Conservation (phyloP, 2,113 vertebrate genomes). For the Lampris incognitus region DNA sequence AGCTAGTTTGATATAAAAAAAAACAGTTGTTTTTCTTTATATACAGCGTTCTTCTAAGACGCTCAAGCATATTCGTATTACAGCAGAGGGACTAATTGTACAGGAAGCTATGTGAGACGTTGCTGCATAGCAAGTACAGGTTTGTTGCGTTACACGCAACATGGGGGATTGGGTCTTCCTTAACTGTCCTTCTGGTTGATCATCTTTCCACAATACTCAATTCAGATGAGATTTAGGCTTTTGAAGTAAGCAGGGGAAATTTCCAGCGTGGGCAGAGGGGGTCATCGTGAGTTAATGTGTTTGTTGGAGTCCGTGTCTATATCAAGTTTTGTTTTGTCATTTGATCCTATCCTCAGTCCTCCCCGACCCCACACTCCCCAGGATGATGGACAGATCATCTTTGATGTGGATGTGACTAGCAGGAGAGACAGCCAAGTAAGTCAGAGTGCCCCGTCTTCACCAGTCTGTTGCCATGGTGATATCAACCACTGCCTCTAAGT, state of each 20-base stretch:
- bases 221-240: background rate
- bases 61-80: no score
- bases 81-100: no score
- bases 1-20: no score
- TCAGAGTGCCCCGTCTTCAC: slow-evolving; percentile 4
- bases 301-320: background rate
- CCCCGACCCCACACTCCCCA: slow-evolving; percentile 89
- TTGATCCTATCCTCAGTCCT: slow-evolving; percentile 75
- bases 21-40: no score
- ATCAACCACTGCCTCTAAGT: slow-evolving; percentile 5
- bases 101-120: no score
- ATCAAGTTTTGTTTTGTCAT: background rate
- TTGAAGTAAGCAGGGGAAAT: background rate
- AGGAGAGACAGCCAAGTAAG: slow-evolving; percentile 94
- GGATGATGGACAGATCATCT: slow-evolving; percentile 95
- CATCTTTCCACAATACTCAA: no score
- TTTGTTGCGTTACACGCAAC: no score
- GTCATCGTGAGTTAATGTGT: background rate
- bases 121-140: no score
- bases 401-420: slow-evolving; percentile 91
- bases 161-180: no score
- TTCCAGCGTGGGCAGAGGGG: background rate
- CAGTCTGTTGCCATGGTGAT: slow-evolving; percentile 55
- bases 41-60: no score
- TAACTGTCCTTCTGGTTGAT: no score